phyloP scores from a whole-genome alignment of 2,888 invertebrate species.

The Anthophora plumipes region DNA sequence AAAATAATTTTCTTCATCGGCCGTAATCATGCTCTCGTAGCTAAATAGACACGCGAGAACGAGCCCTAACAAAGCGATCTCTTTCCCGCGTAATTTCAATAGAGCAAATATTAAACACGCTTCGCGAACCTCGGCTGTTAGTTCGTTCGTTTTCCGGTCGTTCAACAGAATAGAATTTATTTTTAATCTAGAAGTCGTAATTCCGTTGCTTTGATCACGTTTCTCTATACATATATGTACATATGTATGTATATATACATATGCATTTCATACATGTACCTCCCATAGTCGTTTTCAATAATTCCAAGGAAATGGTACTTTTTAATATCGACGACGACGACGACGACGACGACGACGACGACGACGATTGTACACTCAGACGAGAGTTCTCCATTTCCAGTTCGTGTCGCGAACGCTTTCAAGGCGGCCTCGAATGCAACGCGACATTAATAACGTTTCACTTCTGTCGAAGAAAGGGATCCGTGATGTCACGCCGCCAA shows the following conservation, averaged over 20 bases:
- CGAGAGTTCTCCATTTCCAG: slow-evolving; percentile 29
- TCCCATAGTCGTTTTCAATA: slow-evolving; percentile 5
- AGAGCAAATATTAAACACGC: slow-evolving; percentile 32
- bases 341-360: no score
- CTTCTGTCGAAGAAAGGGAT: slow-evolving; percentile 33
- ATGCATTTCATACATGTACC: no score
- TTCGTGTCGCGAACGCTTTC: slow-evolving; percentile 13
- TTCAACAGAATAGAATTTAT: slow-evolving; percentile 20
- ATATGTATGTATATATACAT: not conserved
- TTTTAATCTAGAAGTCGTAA: slow-evolving; percentile 18
- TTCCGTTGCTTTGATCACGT: not conserved
- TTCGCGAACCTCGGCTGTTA: not conserved
- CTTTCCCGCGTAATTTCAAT: slow-evolving; percentile 7
- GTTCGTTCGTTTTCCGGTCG: not conserved
- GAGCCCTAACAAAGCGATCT: slow-evolving; percentile 16
- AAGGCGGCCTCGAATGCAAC: slow-evolving; percentile 12
- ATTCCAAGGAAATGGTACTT: slow-evolving; percentile 23
- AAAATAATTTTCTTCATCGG: slow-evolving; percentile 6
- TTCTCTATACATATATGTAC: no score
- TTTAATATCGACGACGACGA: slow-evolving; percentile 47
- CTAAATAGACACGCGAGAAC: not conserved
- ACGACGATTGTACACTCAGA: slow-evolving; percentile 12
- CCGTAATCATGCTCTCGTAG: not conserved
- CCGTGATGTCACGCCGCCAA: slow-evolving; percentile 44
- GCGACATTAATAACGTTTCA: slow-evolving; percentile 53